Evolutionary conservation across 2,888 invertebrate species (phyloP).

Genomic region (Eupithecia insigniata): DNA sequence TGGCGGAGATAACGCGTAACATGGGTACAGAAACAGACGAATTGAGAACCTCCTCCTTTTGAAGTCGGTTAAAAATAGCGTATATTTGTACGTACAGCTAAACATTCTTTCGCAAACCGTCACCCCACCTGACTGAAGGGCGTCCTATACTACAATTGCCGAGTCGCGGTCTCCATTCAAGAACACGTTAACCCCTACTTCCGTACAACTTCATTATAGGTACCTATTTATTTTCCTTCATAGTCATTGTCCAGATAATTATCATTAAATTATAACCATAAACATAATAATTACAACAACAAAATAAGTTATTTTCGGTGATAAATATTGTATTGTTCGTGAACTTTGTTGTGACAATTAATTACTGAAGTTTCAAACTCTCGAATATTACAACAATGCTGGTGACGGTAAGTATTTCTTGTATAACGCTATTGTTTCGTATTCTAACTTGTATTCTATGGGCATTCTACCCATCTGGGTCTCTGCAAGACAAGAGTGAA

Average conservation of each 20-base stretch:
- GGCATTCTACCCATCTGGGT: not conserved
- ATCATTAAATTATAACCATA: not conserved
- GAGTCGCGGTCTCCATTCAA: too few relatives aligned
- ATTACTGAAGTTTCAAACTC: slow-evolving; percentile 26
- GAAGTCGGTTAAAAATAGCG: too few relatives aligned
- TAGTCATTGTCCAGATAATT: not conserved
- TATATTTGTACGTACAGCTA: too few relatives aligned
- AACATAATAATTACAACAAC: slow-evolving; percentile 12
- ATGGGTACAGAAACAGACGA: too few relatives aligned
- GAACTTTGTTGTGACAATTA: slow-evolving; percentile 32
- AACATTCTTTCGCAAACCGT: too few relatives aligned
- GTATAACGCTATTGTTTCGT: slow-evolving; percentile 8
- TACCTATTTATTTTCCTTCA: not conserved
- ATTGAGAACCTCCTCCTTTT: too few relatives aligned
- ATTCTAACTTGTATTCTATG: slow-evolving; percentile 3
- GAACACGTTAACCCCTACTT: too few relatives aligned
- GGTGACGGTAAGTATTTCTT: slow-evolving; percentile 1
- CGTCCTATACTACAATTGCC: too few relatives aligned
- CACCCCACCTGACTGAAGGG: too few relatives aligned
- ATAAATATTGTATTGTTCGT: slow-evolving; percentile 14
- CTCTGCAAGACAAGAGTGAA: too few relatives aligned
- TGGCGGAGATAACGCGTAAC: too few relatives aligned
- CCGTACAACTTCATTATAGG: too few relatives aligned
- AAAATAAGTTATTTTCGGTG: slow-evolving; percentile 11
- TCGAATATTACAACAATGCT: slow-evolving; percentile 17